phyloP scores from a whole-genome alignment of 2,113 vertebrate species.

The Circaetus cinerascens region DNA sequence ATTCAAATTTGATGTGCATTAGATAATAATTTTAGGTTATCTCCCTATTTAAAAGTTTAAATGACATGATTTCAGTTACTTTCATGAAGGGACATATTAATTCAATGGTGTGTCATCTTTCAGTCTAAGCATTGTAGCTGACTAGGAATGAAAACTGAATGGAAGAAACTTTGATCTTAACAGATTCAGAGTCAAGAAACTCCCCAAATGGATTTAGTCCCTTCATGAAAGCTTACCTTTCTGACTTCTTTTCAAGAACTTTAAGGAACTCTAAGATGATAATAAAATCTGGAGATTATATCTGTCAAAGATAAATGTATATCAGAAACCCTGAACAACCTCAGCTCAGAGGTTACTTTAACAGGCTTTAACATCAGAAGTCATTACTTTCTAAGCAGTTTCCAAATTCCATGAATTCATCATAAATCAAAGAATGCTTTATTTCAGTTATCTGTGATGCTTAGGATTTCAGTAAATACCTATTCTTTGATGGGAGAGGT shows the following conservation, averaged over 20 bases:
- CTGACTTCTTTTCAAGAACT: neutral
- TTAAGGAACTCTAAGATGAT: neutral
- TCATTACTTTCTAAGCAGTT: neutral
- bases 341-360: neutral
- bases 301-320: conserved; percentile 1
- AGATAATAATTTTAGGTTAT: neutral
- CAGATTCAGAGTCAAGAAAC: neutral
- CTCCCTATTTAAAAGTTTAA: neutral
- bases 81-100: accelerated
- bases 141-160: neutral
- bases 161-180: neutral
- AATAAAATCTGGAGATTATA: neutral
- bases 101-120: neutral
- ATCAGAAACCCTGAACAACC: neutral
- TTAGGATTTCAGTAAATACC: neutral
- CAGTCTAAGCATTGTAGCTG: neutral
- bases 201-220: neutral
- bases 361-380: neutral
- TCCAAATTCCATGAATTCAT: neutral
- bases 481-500: neutral
- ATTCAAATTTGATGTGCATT: neutral
- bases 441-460: neutral
- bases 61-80: neutral
- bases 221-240: neutral
- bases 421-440: neutral